Conservation (phyloP, 2,888 invertebrate genomes). For the Zootermopsis nevadensis region DNA sequence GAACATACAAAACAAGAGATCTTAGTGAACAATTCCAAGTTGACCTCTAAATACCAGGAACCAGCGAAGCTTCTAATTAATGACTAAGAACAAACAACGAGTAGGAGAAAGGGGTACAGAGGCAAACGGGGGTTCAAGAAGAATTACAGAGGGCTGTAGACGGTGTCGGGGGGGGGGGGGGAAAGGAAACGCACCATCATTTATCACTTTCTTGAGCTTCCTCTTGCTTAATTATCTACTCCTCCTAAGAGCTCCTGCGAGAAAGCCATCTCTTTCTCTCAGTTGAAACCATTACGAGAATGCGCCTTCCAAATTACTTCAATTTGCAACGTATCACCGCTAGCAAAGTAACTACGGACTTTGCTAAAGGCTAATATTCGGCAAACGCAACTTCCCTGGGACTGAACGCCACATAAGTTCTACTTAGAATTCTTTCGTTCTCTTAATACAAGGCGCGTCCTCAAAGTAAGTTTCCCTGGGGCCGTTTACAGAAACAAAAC, state of each 20-base stretch:
- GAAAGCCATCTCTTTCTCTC: neutral
- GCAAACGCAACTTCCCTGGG: neutral
- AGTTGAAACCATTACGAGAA: constrained; percentile 31
- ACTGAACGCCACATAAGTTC: neutral
- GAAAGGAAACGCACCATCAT: constrained; percentile 17
- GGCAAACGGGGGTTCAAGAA: neutral
- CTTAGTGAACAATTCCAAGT: neutral
- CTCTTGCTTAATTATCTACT: constrained; percentile 43
- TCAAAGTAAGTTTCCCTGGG: too few relatives aligned
- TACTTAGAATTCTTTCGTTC: neutral
- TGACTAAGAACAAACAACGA: constrained; percentile 10
- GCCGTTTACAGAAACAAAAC: too few relatives aligned
- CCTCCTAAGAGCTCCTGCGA: constrained; percentile 35
- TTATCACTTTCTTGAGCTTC: constrained; percentile 33
- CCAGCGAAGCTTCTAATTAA: neutral
- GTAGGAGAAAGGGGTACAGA: neutral
- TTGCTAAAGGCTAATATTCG: constrained; percentile 26
- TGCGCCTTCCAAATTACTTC: constrained; percentile 27
- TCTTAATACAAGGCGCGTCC: neutral
- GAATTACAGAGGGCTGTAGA: neutral
- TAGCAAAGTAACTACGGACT: constrained; percentile 13
- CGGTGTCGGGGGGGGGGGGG: neutral
- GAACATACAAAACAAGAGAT: neutral
- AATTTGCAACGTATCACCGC: constrained; percentile 15
- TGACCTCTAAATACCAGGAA: neutral